Percentiles rank a stretch among this genome's conserved stretches.
These are phyloP conservation scores for Actias luna DNA, from an alignment of 2,888 invertebrate species.

Conservation along the genomic window DNA sequence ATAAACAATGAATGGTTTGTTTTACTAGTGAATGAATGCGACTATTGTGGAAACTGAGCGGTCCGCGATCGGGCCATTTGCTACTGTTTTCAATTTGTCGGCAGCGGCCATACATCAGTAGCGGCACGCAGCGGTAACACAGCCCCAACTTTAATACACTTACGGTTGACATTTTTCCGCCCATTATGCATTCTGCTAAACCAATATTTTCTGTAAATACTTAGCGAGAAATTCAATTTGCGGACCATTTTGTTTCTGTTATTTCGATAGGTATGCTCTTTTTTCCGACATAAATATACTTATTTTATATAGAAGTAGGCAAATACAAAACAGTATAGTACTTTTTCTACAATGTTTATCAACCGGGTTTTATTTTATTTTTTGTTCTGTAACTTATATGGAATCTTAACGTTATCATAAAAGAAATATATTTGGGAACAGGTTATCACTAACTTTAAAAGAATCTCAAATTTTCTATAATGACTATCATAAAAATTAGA, in stretches of 20 bases:
- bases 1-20: neutral
- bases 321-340: too few relatives aligned
- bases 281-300: neutral
- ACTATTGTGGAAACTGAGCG: conserved; percentile 46
- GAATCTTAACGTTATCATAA: too few relatives aligned
- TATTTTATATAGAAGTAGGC: neutral
- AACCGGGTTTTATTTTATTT: too few relatives aligned
- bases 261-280: conserved; percentile 33
- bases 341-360: too few relatives aligned
- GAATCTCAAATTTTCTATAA: too few relatives aligned
- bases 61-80: conserved; percentile 69
- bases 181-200: conserved; percentile 71
- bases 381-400: too few relatives aligned
- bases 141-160: conserved; percentile 72
- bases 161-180: conserved; percentile 72
- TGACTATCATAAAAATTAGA: too few relatives aligned
- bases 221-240: conserved; percentile 51
- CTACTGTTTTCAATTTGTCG: conserved; percentile 74
- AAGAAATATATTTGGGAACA: too few relatives aligned
- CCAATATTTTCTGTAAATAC: conserved; percentile 61
- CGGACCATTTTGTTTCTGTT: conserved; percentile 32
- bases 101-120: conserved; percentile 68
- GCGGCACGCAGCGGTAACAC: conserved; percentile 56
- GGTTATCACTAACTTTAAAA: too few relatives aligned
- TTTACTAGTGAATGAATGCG: conserved; percentile 25